Evolutionary conservation across 2,113 vertebrate genomes (phyloP).

Genomic region (Toxostoma redivivum): DNA sequence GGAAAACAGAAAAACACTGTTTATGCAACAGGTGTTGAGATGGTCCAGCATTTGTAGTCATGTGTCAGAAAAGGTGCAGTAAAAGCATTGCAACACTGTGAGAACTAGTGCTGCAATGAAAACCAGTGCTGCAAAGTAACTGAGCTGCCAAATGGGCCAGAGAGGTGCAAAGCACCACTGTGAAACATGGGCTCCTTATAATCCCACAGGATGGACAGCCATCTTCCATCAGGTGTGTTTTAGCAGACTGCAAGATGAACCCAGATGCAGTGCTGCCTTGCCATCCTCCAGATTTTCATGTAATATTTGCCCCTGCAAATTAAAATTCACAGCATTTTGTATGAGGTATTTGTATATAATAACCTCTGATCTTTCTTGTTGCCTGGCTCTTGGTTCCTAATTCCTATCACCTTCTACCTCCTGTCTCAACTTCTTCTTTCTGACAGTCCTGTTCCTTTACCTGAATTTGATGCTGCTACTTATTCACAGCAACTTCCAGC

Average conservation of each 20-base stretch:
- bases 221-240: not conserved
- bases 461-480: not conserved
- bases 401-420: not conserved
- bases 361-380: not conserved
- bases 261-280: not conserved
- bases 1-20: not conserved
- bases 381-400: not conserved
- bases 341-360: not conserved
- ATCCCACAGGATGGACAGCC: not conserved
- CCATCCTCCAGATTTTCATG: not conserved
- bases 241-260: not conserved
- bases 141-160: not conserved
- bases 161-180: not conserved
- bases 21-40: not conserved
- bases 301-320: slow-evolving; percentile 20
- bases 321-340: not conserved
- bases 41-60: not conserved
- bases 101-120: not conserved
- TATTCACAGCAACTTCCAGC: not conserved
- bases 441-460: not conserved
- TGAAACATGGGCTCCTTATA: not conserved
- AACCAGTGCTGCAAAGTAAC: not conserved
- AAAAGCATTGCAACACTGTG: not conserved
- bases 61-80: not conserved
- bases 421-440: not conserved